A percentile compares a stretch with the other conserved stretches of the same genome.
Evolutionary conservation across 2,888 invertebrate species (phyloP).

Genomic region (Pelosia muscerda): DNA sequence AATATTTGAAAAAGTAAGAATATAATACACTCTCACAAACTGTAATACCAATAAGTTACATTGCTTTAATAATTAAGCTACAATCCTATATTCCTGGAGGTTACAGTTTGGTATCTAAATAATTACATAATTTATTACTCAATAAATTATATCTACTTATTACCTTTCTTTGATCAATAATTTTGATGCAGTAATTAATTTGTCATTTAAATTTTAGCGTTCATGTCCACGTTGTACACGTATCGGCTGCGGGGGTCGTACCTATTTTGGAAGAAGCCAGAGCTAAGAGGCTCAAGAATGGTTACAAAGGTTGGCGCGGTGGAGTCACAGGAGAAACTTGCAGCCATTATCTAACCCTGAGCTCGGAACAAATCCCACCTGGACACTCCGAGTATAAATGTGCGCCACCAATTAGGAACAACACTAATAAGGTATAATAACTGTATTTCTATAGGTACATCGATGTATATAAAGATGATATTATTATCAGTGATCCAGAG

Average conservation of each 20-base stretch:
- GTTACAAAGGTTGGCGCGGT: slow-evolving; percentile 83
- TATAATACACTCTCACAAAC: too few relatives aligned
- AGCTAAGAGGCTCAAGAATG: slow-evolving; percentile 72
- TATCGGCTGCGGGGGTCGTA: slow-evolving; percentile 87
- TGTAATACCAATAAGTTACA: too few relatives aligned
- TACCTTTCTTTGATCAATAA: not conserved
- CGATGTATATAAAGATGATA: not conserved
- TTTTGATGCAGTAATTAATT: not conserved
- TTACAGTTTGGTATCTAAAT: too few relatives aligned
- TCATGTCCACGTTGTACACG: slow-evolving; percentile 88
- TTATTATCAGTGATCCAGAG: too few relatives aligned
- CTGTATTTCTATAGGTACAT: not conserved
- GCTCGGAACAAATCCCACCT: slow-evolving; percentile 87
- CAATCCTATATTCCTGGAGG: too few relatives aligned
- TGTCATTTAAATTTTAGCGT: slow-evolving; percentile 68
- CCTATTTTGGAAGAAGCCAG: slow-evolving; percentile 83
- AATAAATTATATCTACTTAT: too few relatives aligned
- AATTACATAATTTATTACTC: not conserved
- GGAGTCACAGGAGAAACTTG: slow-evolving; percentile 89
- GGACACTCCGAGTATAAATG: slow-evolving; percentile 89
- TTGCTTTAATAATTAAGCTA: too few relatives aligned
- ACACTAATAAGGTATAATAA: slow-evolving; percentile 80
- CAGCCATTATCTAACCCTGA: slow-evolving; percentile 88
- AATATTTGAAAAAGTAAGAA: too few relatives aligned
- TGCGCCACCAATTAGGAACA: slow-evolving; percentile 88